phyloP scores from a whole-genome alignment of 2,113 vertebrate species.

The Oryzias javanicus region DNA sequence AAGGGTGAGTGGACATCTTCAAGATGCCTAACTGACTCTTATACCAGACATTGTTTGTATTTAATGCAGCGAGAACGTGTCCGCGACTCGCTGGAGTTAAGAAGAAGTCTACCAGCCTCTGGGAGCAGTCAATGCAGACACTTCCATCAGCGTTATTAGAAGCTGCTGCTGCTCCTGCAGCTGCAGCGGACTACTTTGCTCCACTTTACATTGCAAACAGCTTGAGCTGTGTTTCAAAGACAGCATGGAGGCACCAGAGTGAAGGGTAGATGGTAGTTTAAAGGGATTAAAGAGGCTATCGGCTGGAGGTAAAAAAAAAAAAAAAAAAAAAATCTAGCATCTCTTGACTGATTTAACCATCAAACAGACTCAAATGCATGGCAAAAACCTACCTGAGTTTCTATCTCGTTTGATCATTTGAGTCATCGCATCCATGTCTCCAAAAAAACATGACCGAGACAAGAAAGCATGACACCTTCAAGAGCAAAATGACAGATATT shows the following conservation, averaged over 20 bases:
- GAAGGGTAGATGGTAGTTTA: constrained; percentile 61
- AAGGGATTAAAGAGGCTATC: constrained; percentile 67
- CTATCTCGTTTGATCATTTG: constrained; percentile 64
- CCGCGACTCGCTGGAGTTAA: constrained; percentile 26
- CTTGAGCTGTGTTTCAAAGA: constrained; percentile 48
- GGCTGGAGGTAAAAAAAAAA: constrained; percentile 62
- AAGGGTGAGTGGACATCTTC: constrained; percentile 90
- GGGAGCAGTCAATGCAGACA: constrained; percentile 4
- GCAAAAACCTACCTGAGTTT: constrained; percentile 53
- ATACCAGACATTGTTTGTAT: constrained; percentile 43
- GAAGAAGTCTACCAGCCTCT: constrained; percentile 4
- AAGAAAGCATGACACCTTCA: constrained; percentile 52
- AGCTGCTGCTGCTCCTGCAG: constrained; percentile 11
- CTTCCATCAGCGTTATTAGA: constrained; percentile 23
- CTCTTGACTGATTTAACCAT: constrained; percentile 62
- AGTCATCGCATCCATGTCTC: constrained; percentile 47
- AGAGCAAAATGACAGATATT: constrained; percentile 61
- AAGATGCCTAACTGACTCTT: constrained; percentile 59
- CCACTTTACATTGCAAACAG: constrained; percentile 41
- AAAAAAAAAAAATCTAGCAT: constrained; percentile 60
- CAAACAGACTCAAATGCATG: constrained; percentile 66
- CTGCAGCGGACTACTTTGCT: constrained; percentile 18
- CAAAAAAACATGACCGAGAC: constrained; percentile 48
- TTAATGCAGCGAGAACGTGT: constrained; percentile 22
- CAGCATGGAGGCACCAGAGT: constrained; percentile 50